These are phyloP conservation scores for Pica pica DNA, from an alignment of 2,113 vertebrate species.

Conservation along the genomic window DNA sequence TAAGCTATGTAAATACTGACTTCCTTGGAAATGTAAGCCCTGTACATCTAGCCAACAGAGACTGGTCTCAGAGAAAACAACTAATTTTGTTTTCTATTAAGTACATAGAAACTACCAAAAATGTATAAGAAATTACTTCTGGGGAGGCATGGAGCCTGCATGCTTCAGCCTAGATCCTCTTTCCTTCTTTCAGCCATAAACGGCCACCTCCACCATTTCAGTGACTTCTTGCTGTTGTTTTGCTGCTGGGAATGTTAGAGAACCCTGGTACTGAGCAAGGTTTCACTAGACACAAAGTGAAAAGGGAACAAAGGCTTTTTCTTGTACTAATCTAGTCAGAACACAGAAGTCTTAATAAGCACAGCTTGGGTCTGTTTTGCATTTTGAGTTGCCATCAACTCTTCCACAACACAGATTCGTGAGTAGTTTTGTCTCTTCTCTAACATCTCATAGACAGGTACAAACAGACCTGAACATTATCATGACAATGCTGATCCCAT, in stretches of 20 bases:
- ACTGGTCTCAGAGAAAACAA: background rate
- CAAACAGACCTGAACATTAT: background rate
- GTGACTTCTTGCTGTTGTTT: background rate
- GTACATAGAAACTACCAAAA: background rate
- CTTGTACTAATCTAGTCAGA: background rate
- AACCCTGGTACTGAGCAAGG: background rate
- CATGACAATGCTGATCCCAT: background rate
- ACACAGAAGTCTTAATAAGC: background rate
- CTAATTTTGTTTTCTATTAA: background rate
- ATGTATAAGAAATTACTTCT: background rate
- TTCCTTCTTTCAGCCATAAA: background rate
- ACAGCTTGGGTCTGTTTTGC: background rate
- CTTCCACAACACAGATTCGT: background rate
- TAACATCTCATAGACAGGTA: fast-evolving
- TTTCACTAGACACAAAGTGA: background rate
- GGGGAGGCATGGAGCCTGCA: background rate
- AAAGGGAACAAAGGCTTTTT: background rate
- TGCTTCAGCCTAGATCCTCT: background rate
- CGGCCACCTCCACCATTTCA: background rate
- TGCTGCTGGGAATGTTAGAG: background rate
- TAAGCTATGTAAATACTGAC: background rate
- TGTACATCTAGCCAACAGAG: background rate
- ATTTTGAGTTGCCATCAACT: background rate
- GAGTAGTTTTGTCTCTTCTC: background rate
- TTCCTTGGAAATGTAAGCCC: background rate